These are phyloP conservation scores for Novumbra hubbsi DNA, from an alignment of 2,797 vertebrate species.

Conservation along the genomic window DNA sequence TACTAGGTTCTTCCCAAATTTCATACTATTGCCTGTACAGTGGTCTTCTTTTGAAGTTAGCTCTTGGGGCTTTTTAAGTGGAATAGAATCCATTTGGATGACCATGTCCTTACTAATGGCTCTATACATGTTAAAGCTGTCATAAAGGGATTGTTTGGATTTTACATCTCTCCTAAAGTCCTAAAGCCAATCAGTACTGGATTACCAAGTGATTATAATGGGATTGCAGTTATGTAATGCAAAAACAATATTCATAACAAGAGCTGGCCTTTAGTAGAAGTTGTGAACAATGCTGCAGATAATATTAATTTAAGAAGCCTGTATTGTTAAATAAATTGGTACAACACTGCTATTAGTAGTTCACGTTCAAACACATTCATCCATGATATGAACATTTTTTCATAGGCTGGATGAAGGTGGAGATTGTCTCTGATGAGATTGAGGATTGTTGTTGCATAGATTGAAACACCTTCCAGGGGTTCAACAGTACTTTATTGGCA, in stretches of 20 bases:
- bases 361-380: background rate
- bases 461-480: background rate
- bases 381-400: background rate
- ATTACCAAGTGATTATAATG: constrained; percentile 61
- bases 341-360: no score
- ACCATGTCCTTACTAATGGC: no score
- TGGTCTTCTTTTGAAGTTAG: background rate
- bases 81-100: background rate
- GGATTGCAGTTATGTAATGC: constrained; percentile 58
- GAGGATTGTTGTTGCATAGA: constrained; percentile 19
- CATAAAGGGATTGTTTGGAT: background rate
- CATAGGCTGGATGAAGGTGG: background rate
- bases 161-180: constrained; percentile 1
- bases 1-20: background rate
- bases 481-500: constrained; percentile 6
- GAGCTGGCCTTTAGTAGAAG: background rate
- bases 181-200: constrained; percentile 56
- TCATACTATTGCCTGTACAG: background rate
- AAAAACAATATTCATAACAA: background rate
- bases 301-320: no score
- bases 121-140: background rate
- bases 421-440: constrained; percentile 43
- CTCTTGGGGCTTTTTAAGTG: background rate
- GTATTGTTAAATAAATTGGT: no score
- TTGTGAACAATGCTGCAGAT: no score